Evolutionary conservation across 2,888 invertebrate species (phyloP), one percentile per base, ranked within the genome.

Genomic region (Ochropacha duplaris): DNA sequence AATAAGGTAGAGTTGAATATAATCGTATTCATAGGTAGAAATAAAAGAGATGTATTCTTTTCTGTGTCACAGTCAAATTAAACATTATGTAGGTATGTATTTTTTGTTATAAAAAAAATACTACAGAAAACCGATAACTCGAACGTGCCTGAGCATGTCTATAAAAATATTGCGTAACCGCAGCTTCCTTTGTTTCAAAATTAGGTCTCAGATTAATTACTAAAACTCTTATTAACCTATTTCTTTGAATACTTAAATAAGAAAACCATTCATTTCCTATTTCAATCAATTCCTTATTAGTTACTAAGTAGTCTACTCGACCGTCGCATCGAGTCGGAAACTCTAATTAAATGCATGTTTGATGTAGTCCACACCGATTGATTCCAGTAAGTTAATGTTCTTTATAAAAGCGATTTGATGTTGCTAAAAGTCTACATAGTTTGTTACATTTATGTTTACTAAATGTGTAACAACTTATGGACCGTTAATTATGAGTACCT

Each of bases 261-360:
- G 44, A 44, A 44, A 44, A 44, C 19, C 44, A 44, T 44, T 44
- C 44, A 44, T 44, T 44, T 44, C 44, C 44, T 44, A 19, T 44
- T 19, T 44, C 16, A 44, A 44, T 44, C 19, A 9, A 44, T 44
- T 9, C 16, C 19, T 19, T 19, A 5, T 44, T 19, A 44, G 31
- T 31, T 28, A 8, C 28, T 28, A 31, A 31, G 31, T 31, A 31
- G 31, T 12, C 12, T 2, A 12, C 2, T 31, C 31, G 31, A 1
- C 12, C 12, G 31, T 31, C 31, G 28, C 28, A 31, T 31, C 12
- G 12, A 28, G 6, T 31, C 31, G 31, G 11, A 31, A 31, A 11
- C 12, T 31, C 11, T 31, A 12, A 31, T 31, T 31, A n/a, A 44
- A 44, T 44, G 44, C n/a, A 19, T 44, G 19, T 44, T 44, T 44